These are phyloP conservation scores for Oxytorus armatus DNA, from an alignment of 2,888 invertebrate genomes.

Conservation along the genomic window DNA sequence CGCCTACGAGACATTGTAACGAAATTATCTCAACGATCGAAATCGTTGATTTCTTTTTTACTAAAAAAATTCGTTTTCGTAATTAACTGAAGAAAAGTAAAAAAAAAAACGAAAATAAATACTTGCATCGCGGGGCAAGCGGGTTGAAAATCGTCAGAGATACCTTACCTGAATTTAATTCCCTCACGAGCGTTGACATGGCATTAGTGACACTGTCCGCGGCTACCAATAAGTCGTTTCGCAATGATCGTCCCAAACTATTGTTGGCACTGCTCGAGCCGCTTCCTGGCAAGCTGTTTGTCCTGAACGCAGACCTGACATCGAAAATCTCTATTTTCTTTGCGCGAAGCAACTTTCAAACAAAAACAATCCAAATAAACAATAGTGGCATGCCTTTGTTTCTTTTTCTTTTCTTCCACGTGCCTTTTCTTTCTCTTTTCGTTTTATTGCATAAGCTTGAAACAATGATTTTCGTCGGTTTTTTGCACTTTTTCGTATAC, in stretches of 20 bases:
- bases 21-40: conserved; percentile 25
- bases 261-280: conserved; percentile 83
- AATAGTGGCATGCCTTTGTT: conserved; percentile 65
- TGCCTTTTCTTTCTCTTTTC: conserved; percentile 68
- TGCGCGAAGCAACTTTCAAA: conserved; percentile 79
- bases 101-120: conserved; percentile 24
- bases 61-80: conserved; percentile 4
- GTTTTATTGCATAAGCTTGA: conserved; percentile 73
- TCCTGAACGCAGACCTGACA: conserved; percentile 84
- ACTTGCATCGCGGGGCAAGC: conserved; percentile 60
- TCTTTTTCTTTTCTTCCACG: conserved; percentile 48
- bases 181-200: conserved; percentile 98
- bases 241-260: conserved; percentile 87
- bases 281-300: conserved; percentile 83
- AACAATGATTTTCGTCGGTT: conserved; percentile 24
- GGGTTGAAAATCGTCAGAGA: conserved; percentile 43
- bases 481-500: conserved; percentile 15
- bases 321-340: conserved; percentile 83
- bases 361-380: conserved; percentile 75
- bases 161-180: conserved; percentile 94
- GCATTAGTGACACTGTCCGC: conserved; percentile 99
- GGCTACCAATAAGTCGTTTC: conserved; percentile 96
- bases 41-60: not conserved
- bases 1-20: conserved; percentile 36
- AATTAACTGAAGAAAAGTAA: not conserved